phyloP scores from a whole-genome alignment of 2,888 invertebrate genomes.

The Cinara cedri region DNA sequence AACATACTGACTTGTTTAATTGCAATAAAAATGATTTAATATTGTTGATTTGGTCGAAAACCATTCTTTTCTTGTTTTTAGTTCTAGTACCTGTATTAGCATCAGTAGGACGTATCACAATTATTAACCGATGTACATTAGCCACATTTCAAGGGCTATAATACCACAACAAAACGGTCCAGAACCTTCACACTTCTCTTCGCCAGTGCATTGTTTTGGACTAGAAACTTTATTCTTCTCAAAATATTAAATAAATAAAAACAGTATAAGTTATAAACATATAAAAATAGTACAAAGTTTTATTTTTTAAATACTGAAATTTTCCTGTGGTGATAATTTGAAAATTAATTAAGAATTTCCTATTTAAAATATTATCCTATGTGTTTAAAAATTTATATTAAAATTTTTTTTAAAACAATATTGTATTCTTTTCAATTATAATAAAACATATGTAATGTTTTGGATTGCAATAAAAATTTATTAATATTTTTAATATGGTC shows the following conservation, averaged over 20 bases:
- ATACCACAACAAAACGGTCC: constrained; percentile 64
- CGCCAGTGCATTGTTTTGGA: constrained; percentile 60
- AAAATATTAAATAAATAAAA: background rate
- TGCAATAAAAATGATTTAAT: too few relatives aligned
- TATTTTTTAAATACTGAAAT: background rate
- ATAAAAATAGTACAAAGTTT: too few relatives aligned
- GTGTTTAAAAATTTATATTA: too few relatives aligned
- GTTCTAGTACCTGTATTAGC: constrained; percentile 67
- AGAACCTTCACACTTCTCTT: constrained; percentile 62
- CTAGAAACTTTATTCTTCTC: constrained; percentile 42
- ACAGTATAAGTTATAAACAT: too few relatives aligned
- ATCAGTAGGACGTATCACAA: constrained; percentile 81
- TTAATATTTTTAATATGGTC: too few relatives aligned
- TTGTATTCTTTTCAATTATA: too few relatives aligned
- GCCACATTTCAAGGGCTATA: constrained; percentile 67
- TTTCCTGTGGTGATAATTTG: background rate
- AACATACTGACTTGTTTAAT: too few relatives aligned
- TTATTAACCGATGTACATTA: constrained; percentile 93
- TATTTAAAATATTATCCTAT: background rate
- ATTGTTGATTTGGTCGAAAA: constrained; percentile 65
- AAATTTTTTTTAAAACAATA: too few relatives aligned
- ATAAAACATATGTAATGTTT: too few relatives aligned
- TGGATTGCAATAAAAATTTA: too few relatives aligned
- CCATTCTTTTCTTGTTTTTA: constrained; percentile 64
- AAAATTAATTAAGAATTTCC: background rate